Evolutionary conservation across 2,888 invertebrate species (phyloP).

Genomic region (Nezara viridula): DNA sequence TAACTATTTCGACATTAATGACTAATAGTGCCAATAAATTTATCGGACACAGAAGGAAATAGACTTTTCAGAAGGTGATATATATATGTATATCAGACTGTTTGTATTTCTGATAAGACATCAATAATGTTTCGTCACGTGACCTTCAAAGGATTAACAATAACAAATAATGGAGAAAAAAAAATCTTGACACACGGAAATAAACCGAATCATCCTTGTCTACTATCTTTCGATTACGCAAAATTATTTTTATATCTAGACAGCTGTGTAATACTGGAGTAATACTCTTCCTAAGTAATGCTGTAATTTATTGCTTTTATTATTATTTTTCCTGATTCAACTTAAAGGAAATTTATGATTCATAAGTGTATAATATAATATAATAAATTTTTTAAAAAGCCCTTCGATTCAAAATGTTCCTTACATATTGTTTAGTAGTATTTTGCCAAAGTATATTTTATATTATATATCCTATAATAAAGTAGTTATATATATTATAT

Average conservation of each 20-base stretch:
- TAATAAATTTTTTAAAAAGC: no score
- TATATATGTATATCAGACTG: not conserved
- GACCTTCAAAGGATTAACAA: not conserved
- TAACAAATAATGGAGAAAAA: not conserved
- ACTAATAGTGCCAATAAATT: slow-evolving; percentile 9
- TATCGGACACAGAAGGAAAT: not conserved
- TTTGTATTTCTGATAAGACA: not conserved
- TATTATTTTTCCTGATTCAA: not conserved
- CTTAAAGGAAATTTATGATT: not conserved
- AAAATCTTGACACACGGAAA: slow-evolving; percentile 24
- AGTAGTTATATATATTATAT: no score
- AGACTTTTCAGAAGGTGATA: not conserved
- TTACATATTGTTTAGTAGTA: no score
- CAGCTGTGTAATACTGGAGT: not conserved
- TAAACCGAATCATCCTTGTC: not conserved
- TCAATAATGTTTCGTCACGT: not conserved
- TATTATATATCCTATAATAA: no score
- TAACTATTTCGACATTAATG: not conserved
- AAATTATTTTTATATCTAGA: not conserved
- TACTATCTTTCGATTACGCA: not conserved
- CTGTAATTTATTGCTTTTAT: not conserved
- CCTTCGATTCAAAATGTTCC: no score
- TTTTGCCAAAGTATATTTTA: no score
- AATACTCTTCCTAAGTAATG: not conserved
- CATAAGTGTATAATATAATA: no score